Conservation (phyloP, 2,888 invertebrate genomes). For the Phyllotreta cruciferae region DNA sequence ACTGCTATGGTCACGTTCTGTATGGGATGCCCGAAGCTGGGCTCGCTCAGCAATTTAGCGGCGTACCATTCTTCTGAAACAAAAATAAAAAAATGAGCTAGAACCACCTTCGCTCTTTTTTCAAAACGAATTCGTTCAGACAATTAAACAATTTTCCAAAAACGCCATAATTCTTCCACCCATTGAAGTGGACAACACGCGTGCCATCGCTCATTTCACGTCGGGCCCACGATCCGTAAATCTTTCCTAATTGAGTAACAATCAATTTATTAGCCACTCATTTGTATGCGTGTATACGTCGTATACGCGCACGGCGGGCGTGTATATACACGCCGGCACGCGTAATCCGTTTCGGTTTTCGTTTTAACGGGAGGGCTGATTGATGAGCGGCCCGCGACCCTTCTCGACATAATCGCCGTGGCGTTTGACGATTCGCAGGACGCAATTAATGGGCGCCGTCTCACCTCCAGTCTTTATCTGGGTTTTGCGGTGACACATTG, state of each 20-base stretch:
- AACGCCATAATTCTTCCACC: too few species aligned
- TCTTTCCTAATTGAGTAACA: constrained; percentile 25
- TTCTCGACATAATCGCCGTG: constrained; percentile 50
- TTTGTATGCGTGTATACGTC: constrained; percentile 13
- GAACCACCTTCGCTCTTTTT: too few species aligned
- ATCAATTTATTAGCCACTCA: constrained; percentile 23
- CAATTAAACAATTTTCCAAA: too few species aligned
- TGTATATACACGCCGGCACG: background rate
- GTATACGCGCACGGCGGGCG: too few species aligned
- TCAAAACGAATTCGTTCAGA: too few species aligned
- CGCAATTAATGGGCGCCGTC: constrained; percentile 49
- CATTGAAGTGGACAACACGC: background rate
- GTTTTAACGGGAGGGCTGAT: constrained; percentile 38
- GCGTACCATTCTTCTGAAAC: constrained; percentile 68
- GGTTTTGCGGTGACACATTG: constrained; percentile 32
- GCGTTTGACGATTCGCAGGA: constrained; percentile 49
- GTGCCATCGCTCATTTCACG: background rate
- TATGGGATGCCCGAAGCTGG: constrained; percentile 68
- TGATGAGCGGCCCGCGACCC: constrained; percentile 45
- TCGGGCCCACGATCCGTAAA: constrained; percentile 12
- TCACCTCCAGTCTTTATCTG: constrained; percentile 48
- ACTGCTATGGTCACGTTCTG: constrained; percentile 70
- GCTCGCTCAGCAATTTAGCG: constrained; percentile 66
- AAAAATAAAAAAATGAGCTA: constrained; percentile 12
- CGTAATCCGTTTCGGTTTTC: constrained; percentile 28